A percentile compares a stretch with the other conserved stretches of the same genome.
These are phyloP conservation scores for Mylabris phalerata DNA, from an alignment of 1,140 invertebrate species.

Conservation along the genomic window DNA sequence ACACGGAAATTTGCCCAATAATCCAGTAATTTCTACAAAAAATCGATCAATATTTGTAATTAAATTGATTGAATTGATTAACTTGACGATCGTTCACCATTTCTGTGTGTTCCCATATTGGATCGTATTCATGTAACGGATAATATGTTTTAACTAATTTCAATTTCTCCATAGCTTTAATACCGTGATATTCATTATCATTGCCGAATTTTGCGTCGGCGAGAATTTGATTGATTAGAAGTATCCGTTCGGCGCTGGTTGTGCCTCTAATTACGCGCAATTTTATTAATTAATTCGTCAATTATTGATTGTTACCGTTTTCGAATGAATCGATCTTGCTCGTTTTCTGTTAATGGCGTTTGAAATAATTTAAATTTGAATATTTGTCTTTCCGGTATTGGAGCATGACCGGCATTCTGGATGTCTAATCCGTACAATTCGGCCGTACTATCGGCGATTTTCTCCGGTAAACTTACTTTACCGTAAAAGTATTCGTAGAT, in stretches of 20 bases:
- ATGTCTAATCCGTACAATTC: too few species aligned
- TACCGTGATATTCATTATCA: conserved; percentile 43
- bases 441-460: too few species aligned
- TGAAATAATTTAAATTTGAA: too few species aligned
- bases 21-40: conserved; percentile 29
- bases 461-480: too few species aligned
- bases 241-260: conserved; percentile 28
- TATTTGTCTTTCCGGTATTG: too few species aligned
- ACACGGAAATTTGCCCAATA: conserved; percentile 44
- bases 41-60: not conserved
- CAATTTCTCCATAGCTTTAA: conserved; percentile 51
- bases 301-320: too few species aligned
- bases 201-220: conserved; percentile 22
- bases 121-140: conserved; percentile 55
- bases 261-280: too few species aligned
- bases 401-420: too few species aligned
- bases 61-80: conserved; percentile 6
- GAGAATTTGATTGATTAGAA: conserved; percentile 29
- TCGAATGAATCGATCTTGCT: too few species aligned
- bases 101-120: conserved; percentile 31
- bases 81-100: conserved; percentile 41
- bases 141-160: conserved; percentile 52
- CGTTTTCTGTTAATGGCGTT: too few species aligned
- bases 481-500: too few species aligned
- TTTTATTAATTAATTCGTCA: too few species aligned